These are phyloP conservation scores for Tuberolachnus salignus DNA, from an alignment of 2,888 invertebrate genomes.

Conservation along the genomic window DNA sequence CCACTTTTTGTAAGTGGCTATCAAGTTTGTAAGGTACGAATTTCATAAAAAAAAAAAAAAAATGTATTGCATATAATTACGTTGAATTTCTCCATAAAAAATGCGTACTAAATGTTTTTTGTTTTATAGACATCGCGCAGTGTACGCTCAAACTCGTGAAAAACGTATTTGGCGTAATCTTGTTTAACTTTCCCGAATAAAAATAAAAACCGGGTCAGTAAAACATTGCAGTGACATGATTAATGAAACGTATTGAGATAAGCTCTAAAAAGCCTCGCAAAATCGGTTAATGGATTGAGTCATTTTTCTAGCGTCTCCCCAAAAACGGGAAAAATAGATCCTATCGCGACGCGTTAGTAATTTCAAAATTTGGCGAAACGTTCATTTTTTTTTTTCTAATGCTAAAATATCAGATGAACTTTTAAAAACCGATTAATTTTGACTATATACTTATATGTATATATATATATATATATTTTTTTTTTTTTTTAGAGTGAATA, in stretches of 20 bases:
- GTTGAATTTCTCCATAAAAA: slow-evolving; percentile 3
- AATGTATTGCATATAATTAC: not conserved
- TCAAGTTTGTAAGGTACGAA: slow-evolving; percentile 27
- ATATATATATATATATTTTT: no score
- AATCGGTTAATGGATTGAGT: slow-evolving; percentile 53
- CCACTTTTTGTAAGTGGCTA: slow-evolving; percentile 27
- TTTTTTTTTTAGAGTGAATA: no score
- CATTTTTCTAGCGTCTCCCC: slow-evolving; percentile 47
- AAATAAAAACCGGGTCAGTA: slow-evolving; percentile 38
- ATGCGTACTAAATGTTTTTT: slow-evolving; percentile 25
- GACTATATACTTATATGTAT: no score
- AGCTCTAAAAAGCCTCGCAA: slow-evolving; percentile 43
- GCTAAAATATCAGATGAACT: not conserved
- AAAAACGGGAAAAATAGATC: slow-evolving; percentile 19
- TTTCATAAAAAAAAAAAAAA: slow-evolving; percentile 7
- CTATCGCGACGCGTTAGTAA: slow-evolving; percentile 20
- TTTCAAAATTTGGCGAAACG: not conserved
- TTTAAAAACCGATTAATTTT: no score
- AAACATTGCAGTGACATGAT: slow-evolving; percentile 51
- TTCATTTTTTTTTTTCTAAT: not conserved
- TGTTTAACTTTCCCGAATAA: slow-evolving; percentile 6
- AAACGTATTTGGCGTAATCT: slow-evolving; percentile 24
- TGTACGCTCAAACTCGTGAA: not conserved
- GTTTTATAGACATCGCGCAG: no score
- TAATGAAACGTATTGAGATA: slow-evolving; percentile 54